These are phyloP conservation scores for Tholera decimalis DNA, from an alignment of 2,888 invertebrate genomes.

Conservation along the genomic window DNA sequence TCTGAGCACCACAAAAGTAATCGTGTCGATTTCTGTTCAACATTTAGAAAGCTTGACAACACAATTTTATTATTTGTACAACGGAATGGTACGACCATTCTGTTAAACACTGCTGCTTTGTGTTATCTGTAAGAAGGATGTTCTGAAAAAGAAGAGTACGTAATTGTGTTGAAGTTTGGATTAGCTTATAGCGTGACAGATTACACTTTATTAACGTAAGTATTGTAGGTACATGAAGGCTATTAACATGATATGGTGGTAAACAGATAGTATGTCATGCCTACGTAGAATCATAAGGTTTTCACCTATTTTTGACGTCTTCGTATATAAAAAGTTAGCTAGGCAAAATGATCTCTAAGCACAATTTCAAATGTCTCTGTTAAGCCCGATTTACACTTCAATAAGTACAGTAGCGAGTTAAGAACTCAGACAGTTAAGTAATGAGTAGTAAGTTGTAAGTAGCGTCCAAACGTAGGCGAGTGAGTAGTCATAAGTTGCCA, in stretches of 20 bases:
- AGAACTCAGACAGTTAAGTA: no score
- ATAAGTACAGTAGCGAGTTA: no score
- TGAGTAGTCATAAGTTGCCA: no score
- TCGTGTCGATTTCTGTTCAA: conserved; percentile 4
- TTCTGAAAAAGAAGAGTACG: background rate
- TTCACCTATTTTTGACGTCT: no score
- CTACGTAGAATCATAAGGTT: conserved; percentile 29
- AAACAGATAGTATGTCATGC: conserved; percentile 38
- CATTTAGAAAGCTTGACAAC: conserved; percentile 8
- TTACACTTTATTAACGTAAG: conserved; percentile 2
- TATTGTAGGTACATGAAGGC: conserved; percentile 7
- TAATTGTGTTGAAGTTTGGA: conserved; percentile 15
- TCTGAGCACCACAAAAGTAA: conserved; percentile 10
- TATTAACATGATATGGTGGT: conserved; percentile 25
- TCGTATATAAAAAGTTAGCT: no score
- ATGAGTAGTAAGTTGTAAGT: no score
- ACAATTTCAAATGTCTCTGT: no score
- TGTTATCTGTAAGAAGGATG: background rate
- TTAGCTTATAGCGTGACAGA: background rate
- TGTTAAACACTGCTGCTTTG: background rate
- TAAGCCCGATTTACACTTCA: no score
- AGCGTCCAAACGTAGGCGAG: no score
- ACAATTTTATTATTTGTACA: background rate
- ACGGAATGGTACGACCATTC: background rate
- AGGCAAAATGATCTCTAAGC: no score